Evolutionary conservation across 2,113 vertebrate genomes (phyloP).

Genomic region (Falco punctatus): DNA sequence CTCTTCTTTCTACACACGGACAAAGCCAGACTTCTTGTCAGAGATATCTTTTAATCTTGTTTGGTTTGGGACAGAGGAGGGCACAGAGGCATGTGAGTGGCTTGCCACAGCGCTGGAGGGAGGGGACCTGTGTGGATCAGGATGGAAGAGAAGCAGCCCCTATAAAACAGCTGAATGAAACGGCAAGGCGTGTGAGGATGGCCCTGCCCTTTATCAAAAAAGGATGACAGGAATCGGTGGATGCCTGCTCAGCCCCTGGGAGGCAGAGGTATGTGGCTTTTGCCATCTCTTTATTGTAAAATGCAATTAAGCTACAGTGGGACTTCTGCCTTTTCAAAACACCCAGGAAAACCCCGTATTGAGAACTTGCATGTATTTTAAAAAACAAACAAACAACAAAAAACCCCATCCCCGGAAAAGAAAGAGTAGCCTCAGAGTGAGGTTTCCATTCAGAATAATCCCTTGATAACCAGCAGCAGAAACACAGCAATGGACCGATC

Average conservation of each 20-base stretch:
- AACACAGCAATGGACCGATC: not conserved
- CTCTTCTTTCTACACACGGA: not conserved
- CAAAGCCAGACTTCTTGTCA: not conserved
- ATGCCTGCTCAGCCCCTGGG: not conserved
- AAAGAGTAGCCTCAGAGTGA: not conserved
- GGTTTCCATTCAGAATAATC: not conserved
- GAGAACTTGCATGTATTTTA: fast-evolving
- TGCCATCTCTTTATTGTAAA: not conserved
- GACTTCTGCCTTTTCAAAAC: not conserved
- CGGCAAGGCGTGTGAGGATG: not conserved
- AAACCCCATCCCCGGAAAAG: too few relatives aligned
- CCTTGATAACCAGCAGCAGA: not conserved
- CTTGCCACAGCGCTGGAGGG: not conserved
- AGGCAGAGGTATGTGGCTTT: not conserved
- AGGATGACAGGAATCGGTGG: not conserved
- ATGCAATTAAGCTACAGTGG: not conserved
- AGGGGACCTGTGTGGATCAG: not conserved
- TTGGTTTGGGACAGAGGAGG: not conserved
- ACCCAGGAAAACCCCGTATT: not conserved
- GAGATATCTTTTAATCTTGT: not conserved
- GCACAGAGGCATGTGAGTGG: not conserved
- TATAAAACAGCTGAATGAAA: not conserved
- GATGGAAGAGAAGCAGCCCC: not conserved
- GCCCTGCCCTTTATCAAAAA: not conserved
- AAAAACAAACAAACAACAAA: not conserved